These are phyloP conservation scores for Sclerodermus sp. DNA, from an alignment of 2,888 invertebrate species.

Conservation along the genomic window DNA sequence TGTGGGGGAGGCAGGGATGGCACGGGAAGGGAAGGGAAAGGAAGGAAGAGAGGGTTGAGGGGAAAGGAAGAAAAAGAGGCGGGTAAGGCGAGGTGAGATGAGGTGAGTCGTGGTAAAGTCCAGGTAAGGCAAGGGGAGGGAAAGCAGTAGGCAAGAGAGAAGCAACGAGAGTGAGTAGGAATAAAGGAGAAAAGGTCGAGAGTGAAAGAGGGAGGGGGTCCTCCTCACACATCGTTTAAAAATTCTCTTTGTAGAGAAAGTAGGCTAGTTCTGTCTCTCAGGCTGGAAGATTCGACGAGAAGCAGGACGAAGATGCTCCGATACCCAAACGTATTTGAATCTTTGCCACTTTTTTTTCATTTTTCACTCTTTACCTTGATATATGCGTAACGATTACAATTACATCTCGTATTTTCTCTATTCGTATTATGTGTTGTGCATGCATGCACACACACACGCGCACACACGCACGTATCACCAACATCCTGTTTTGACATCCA, in stretches of 20 bases:
- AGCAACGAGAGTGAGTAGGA: slow-evolving; percentile 7
- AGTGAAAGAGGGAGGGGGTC: slow-evolving; percentile 15
- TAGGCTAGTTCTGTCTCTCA: slow-evolving; percentile 44
- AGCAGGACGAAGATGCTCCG: background rate
- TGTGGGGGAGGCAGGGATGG: slow-evolving; percentile 10
- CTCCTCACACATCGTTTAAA: slow-evolving; percentile 41
- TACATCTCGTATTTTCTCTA: no score
- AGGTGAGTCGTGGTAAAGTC: no score
- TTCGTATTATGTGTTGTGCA: no score
- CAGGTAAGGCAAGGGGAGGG: slow-evolving; percentile 2
- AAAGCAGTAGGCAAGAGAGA: slow-evolving; percentile 1
- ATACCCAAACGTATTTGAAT: no score
- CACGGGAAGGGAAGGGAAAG: slow-evolving; percentile 1
- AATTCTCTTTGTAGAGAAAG: slow-evolving; percentile 55
- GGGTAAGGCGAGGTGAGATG: slow-evolving; percentile 27
- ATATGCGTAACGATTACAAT: no score
- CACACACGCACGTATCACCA: background rate
- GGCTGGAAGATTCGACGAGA: slow-evolving; percentile 4
- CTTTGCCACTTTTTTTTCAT: no score
- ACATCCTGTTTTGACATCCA: background rate
- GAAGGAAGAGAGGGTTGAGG: background rate
- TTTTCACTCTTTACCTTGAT: no score
- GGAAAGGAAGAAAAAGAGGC: background rate
- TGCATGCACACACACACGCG: no score
- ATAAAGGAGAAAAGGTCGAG: slow-evolving; percentile 27